Evolutionary conservation across 2,113 vertebrate genomes (phyloP).

Genomic region (Gobius niger): DNA sequence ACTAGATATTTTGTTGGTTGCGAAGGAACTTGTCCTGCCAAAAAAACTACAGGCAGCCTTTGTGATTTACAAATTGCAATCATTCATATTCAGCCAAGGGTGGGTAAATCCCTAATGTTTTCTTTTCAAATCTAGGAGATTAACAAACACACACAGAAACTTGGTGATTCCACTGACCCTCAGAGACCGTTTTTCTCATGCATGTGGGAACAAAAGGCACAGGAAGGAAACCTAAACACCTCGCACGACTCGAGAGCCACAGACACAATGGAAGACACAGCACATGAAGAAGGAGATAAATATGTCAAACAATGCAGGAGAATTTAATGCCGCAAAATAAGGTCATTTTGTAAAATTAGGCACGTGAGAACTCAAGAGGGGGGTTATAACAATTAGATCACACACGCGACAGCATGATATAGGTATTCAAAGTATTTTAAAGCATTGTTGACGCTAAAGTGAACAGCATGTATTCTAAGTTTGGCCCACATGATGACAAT

Average conservation of each 20-base stretch:
- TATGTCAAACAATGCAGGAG: conserved; percentile 22
- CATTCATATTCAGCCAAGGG: no score
- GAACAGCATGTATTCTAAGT: background rate
- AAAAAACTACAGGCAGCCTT: no score
- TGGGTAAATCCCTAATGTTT: no score
- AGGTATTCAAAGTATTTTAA: background rate
- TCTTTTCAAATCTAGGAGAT: no score
- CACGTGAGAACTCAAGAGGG: conserved; percentile 1
- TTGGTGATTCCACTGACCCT: no score
- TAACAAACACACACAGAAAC: no score
- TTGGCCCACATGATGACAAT: background rate
- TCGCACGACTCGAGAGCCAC: conserved; percentile 26
- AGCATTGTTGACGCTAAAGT: background rate
- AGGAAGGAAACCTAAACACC: conserved; percentile 62
- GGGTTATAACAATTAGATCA: background rate
- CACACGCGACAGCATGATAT: background rate
- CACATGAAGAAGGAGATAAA: conserved; percentile 36
- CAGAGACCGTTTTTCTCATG: background rate
- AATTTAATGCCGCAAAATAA: conserved; percentile 7
- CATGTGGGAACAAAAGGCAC: conserved; percentile 55
- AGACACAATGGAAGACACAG: conserved; percentile 32
- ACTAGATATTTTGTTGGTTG: no score
- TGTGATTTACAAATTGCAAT: no score
- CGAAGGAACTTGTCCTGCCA: no score
- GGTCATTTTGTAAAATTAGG: conserved; percentile 11